A percentile compares a stretch with the other conserved stretches of the same genome.
Conservation (phyloP, 1,140 invertebrate genomes). For the Sinella curviseta region DNA sequence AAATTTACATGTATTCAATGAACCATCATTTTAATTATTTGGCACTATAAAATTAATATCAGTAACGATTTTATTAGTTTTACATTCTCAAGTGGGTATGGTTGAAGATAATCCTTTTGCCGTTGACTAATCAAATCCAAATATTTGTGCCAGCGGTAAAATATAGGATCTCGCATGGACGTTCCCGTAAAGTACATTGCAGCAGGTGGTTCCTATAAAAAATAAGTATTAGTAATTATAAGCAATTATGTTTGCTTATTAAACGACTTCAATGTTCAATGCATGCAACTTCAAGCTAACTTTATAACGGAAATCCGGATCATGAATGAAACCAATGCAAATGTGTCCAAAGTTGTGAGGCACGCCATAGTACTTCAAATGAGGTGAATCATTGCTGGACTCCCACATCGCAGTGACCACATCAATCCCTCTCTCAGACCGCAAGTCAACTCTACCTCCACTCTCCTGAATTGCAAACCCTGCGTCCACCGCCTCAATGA, state of each 20-base stretch:
- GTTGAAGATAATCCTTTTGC: conserved; percentile 69
- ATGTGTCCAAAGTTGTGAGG: conserved; percentile 72
- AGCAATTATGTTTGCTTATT: background rate
- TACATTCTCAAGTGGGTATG: conserved; percentile 57
- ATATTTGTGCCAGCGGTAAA: conserved; percentile 80
- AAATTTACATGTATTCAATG: too few relatives aligned
- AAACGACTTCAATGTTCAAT: background rate
- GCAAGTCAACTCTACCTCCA: conserved; percentile 60
- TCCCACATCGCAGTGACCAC: conserved; percentile 78
- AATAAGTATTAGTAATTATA: too few relatives aligned
- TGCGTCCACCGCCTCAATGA: conserved; percentile 71
- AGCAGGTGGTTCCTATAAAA: conserved; percentile 54
- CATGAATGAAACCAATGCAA: conserved; percentile 68
- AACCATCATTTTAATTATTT: background rate
- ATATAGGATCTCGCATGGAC: conserved; percentile 70
- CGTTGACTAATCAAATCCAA: conserved; percentile 77
- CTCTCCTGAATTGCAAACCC: conserved; percentile 59
- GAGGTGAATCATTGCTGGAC: conserved; percentile 67
- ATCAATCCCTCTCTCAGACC: conserved; percentile 73
- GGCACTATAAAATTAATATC: background rate
- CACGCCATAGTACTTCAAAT: conserved; percentile 70
- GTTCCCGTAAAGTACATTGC: conserved; percentile 53
- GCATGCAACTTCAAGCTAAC: background rate
- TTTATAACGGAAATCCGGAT: conserved; percentile 62
- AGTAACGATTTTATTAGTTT: background rate